These are phyloP conservation scores for Octopus sinensis DNA, from an alignment of 1,140 invertebrate genomes.

Conservation along the genomic window DNA sequence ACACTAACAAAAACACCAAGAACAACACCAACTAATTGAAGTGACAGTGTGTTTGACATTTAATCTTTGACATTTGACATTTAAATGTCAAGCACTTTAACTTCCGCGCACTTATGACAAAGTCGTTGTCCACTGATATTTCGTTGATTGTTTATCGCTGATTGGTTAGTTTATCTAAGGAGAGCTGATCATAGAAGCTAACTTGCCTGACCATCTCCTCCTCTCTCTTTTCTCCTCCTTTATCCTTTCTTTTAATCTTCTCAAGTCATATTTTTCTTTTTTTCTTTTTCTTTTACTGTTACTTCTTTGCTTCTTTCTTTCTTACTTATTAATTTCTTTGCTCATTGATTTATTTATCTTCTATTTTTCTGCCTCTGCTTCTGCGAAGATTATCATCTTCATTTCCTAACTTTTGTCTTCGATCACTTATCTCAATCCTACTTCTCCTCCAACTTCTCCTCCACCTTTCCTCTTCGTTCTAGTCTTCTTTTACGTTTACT, in stretches of 20 bases:
- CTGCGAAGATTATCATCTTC: not conserved
- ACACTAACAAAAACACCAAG: too few relatives aligned
- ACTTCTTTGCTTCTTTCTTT: not conserved
- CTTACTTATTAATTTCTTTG: not conserved
- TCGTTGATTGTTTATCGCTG: too few relatives aligned
- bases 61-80: too few relatives aligned
- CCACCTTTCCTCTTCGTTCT: constrained; percentile 14
- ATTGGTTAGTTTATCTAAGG: too few relatives aligned
- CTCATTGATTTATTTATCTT: not conserved
- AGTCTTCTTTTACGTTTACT: constrained; percentile 13
- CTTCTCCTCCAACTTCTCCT: constrained; percentile 10
- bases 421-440: constrained; percentile 12
- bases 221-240: not conserved
- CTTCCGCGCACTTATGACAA: too few relatives aligned
- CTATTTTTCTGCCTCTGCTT: not conserved
- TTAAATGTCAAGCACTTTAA: too few relatives aligned
- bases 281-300: constrained; percentile 9
- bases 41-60: too few relatives aligned
- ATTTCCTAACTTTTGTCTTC: constrained; percentile 9
- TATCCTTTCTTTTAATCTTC: not conserved
- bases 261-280: not conserved
- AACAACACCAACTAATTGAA: too few relatives aligned
- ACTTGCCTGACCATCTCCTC: not conserved
- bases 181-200: too few relatives aligned
- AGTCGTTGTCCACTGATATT: too few relatives aligned